phyloP scores from a whole-genome alignment of 2,888 invertebrate genomes.

The Callyntrura guangdongensis region DNA sequence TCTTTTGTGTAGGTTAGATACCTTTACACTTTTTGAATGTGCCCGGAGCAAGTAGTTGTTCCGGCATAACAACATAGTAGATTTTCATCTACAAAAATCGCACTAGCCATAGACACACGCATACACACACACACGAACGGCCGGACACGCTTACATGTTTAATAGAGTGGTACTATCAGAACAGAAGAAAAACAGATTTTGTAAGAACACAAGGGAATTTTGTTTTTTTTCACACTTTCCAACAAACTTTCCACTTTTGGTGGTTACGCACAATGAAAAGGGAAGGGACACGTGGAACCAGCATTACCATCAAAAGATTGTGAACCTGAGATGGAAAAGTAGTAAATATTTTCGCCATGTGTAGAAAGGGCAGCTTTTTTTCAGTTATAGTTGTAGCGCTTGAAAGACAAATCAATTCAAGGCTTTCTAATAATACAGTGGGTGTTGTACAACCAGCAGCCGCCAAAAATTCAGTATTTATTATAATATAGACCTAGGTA shows the following conservation, averaged over 20 bases:
- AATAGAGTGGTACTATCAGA: background rate
- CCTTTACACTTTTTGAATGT: background rate
- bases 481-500: background rate
- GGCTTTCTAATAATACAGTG: conserved; percentile 10
- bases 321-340: background rate
- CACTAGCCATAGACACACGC: background rate
- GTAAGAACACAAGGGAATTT: conserved; percentile 15
- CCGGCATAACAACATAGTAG: background rate
- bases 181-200: background rate
- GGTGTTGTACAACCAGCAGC: background rate
- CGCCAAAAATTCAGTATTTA: conserved; percentile 26
- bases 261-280: background rate
- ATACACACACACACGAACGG: background rate
- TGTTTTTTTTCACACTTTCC: conserved; percentile 58
- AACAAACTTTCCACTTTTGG: conserved; percentile 58
- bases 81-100: background rate
- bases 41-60: background rate
- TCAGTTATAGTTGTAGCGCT: too few relatives aligned
- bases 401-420: conserved; percentile 55
- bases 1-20: background rate
- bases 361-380: conserved; percentile 3
- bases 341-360: conserved; percentile 9
- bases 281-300: conserved; percentile 34
- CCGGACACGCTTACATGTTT: background rate
- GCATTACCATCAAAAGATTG: background rate